phyloP scores from a whole-genome alignment of 2,113 vertebrate genomes.

The Campylomormyrus numenius region DNA sequence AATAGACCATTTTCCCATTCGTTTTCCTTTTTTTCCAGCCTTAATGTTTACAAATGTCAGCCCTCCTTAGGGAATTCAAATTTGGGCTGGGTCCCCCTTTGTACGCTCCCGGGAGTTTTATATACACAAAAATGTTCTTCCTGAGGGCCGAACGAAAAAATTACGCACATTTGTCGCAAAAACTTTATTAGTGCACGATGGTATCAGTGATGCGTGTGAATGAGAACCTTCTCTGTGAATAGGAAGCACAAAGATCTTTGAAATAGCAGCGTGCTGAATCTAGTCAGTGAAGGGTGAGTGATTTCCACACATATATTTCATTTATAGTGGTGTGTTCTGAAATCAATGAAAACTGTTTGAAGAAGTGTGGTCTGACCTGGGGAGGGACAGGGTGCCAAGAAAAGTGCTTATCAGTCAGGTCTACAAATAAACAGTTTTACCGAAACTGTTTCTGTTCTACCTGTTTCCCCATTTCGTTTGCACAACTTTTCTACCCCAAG shows the following conservation, averaged over 20 bases:
- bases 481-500: neutral
- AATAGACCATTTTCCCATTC: neutral
- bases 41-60: neutral
- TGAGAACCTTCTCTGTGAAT: neutral
- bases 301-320: neutral
- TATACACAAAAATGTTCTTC: too few species aligned
- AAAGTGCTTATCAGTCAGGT: neutral
- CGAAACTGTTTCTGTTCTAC: neutral
- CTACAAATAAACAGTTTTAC: neutral
- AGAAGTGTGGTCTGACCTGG: neutral
- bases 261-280: neutral
- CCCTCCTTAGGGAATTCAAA: neutral
- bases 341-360: neutral
- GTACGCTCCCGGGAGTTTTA: neutral
- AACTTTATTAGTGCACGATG: neutral
- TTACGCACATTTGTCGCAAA: neutral
- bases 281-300: neutral
- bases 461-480: neutral
- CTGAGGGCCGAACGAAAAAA: too few species aligned
- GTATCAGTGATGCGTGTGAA: neutral
- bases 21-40: neutral
- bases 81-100: neutral
- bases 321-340: neutral
- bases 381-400: neutral
- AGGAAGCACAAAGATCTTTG: neutral